A percentile compares a stretch with the other conserved stretches of the same genome.
Conservation (phyloP, 2,797 vertebrate genomes). For the Tangara arthus region DNA sequence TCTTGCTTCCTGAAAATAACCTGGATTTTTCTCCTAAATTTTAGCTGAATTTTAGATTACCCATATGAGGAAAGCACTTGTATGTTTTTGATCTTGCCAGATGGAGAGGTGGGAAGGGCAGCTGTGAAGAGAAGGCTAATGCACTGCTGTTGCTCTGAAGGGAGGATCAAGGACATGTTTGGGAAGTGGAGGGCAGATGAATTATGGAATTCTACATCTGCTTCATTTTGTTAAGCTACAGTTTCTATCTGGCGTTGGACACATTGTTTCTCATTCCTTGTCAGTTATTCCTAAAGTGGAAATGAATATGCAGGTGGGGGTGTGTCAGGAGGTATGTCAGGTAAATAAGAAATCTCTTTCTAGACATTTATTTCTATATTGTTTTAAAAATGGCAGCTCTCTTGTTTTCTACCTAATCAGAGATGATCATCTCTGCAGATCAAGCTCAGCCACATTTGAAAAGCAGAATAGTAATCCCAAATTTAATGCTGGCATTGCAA, state of each 20-base stretch:
- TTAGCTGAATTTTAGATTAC: neutral
- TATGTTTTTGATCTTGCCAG: neutral
- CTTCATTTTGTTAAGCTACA: neutral
- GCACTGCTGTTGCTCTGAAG: neutral
- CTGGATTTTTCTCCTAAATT: neutral
- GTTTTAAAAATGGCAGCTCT: neutral
- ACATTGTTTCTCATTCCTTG: neutral
- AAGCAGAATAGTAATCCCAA: neutral
- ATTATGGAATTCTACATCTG: neutral
- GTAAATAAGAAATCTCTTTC: neutral
- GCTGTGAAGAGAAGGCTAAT: neutral
- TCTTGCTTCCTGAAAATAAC: neutral
- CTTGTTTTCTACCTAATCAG: neutral
- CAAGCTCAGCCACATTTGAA: neutral
- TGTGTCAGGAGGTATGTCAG: neutral
- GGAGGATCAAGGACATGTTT: neutral
- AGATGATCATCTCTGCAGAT: neutral
- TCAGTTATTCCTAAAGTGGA: neutral
- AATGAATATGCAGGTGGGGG: neutral
- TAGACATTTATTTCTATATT: neutral
- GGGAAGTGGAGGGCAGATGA: neutral
- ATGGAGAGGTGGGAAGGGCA: neutral
- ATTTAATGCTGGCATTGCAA: neutral
- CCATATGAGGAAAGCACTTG: neutral
- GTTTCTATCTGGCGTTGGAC: neutral